Evolutionary conservation across 2,888 invertebrate species (phyloP), one percentile per base, ranked within the genome.

Genomic region (Hypomecis atomaria): DNA sequence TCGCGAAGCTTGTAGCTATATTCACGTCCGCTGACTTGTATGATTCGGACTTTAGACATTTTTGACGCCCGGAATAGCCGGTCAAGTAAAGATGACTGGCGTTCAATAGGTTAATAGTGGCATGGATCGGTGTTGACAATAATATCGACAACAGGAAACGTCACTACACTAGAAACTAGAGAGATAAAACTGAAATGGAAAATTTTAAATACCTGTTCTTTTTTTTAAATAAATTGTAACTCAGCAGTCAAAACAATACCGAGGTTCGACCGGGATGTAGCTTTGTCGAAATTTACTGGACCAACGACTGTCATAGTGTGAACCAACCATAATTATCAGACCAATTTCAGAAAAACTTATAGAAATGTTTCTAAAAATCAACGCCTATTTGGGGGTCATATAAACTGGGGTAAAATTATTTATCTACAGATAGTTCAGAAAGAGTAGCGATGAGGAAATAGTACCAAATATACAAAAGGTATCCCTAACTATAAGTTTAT

Each of bases 401-500:
- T 11, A 40, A 49, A 48, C 10, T 11, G 7, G 37, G 7, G 23
- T 40, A 52, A 53, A 53, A 33, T n/a, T 34, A 3, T n/a, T 34
- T 37, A 56, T 50, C 13, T 62, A 62, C 48, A 57, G 37, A 37
- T 34, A 58, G 23, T 10, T 23, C 9, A 8, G 13, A 49, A 53
- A 52, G 38, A 52, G 53, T 11, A 33, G 37, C 48, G 37, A 55
- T 69, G 70, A 63, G 62, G 59, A 59, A 57, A 66, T 61, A 71
- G 64, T 66, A 77, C 70, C 70, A 77, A 79, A 79, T 81, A 81
- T 78, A 79, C 78, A 79, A 76, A 78, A 76, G 64, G 72, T 77
- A 73, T 70, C 69, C 74, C 73, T 78, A 79, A 62, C 57, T 67
- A 66, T 75, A 78, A 66, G 64, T 62, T 55, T 43, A 59, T 55